Evolutionary conservation across 1,140 invertebrate species (phyloP).

Genomic region (Drosophila mauritiana): DNA sequence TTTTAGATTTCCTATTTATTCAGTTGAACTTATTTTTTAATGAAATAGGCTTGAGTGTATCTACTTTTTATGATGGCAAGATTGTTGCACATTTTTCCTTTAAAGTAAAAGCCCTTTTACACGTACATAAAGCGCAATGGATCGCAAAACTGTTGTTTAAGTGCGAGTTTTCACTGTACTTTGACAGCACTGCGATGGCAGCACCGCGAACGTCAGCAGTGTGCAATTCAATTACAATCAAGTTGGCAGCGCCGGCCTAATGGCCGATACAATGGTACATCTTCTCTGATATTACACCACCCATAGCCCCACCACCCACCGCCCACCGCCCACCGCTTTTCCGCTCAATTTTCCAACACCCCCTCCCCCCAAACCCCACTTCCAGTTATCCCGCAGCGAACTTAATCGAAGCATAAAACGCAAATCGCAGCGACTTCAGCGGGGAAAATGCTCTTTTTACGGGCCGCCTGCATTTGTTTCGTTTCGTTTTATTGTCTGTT

Average conservation of each 20-base stretch:
- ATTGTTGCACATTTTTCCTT: neutral
- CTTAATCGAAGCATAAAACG: slow-evolving; percentile 80
- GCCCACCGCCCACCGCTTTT: neutral
- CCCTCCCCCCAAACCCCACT: neutral
- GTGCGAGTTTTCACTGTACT: slow-evolving; percentile 7
- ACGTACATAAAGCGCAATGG: neutral
- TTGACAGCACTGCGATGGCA: slow-evolving; percentile 11
- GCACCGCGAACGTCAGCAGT: slow-evolving; percentile 40
- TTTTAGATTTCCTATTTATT: too few relatives aligned
- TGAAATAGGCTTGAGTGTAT: too few relatives aligned
- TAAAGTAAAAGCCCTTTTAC: neutral
- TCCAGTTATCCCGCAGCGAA: slow-evolving; percentile 6
- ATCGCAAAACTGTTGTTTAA: neutral
- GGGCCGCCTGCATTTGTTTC: slow-evolving; percentile 61
- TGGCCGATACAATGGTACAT: slow-evolving; percentile 44
- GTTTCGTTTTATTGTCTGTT: slow-evolving; percentile 74
- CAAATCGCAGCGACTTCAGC: slow-evolving; percentile 57
- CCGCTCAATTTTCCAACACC: neutral
- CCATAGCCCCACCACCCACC: neutral
- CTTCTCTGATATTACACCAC: slow-evolving; percentile 11
- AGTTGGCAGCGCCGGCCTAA: slow-evolving; percentile 45
- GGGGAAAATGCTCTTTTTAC: slow-evolving; percentile 53
- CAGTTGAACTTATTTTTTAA: too few relatives aligned
- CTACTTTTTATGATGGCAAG: neutral
- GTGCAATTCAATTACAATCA: slow-evolving; percentile 46